Percentiles rank a stretch among this genome's conserved stretches.
Evolutionary conservation across 2,113 vertebrate genomes (phyloP).

Genomic region (mouse (Mus musculus)): GRCm39 chr11:86304001-86304500

Average conservation of each 20-base stretch:
- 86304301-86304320: neutral
- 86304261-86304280: neutral
- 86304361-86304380: neutral
- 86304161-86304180: slow-evolving; percentile 42
- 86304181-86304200: slow-evolving; percentile 43
- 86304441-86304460: neutral
- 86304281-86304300: neutral
- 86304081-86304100: slow-evolving; percentile 54
- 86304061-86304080: slow-evolving; percentile 60
- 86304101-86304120: slow-evolving; percentile 67
- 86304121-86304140: slow-evolving; percentile 64
- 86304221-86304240: neutral
- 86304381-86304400: neutral
- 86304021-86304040: slow-evolving; percentile 59
- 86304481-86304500: slow-evolving; percentile 6
- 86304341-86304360: neutral
- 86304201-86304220: neutral
- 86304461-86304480: slow-evolving; percentile 1
- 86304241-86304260: neutral
- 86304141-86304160: slow-evolving; percentile 68
- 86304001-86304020: slow-evolving; percentile 59
- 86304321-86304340: neutral
- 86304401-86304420: neutral
- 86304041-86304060: slow-evolving; percentile 73
- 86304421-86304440: neutral